Conservation (phyloP, 2,113 vertebrate species). For the Shinisaurus crocodilurus region DNA sequence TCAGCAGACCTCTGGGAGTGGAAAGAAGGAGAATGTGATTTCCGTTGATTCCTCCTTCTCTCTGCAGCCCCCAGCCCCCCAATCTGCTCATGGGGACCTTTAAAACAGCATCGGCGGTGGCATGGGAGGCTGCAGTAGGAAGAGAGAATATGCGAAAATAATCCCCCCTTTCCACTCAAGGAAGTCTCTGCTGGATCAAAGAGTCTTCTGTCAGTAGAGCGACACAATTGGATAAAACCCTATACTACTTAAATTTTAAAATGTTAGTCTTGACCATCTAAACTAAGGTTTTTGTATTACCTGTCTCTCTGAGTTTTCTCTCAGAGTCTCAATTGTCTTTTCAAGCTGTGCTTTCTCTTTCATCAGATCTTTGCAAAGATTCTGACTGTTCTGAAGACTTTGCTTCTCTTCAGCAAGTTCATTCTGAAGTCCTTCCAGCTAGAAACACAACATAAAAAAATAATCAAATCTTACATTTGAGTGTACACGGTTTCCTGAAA, state of each 20-base stretch:
- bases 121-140: no score
- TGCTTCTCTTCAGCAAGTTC: slow-evolving; percentile 89
- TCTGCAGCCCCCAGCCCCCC: no score
- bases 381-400: slow-evolving; percentile 87
- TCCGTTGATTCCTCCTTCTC: not conserved
- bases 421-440: slow-evolving; percentile 89
- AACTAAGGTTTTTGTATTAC: slow-evolving; percentile 69
- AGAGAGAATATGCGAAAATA: not conserved
- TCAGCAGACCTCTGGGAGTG: not conserved
- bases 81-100: no score
- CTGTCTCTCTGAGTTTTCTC: slow-evolving; percentile 96
- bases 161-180: not conserved
- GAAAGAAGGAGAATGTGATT: not conserved
- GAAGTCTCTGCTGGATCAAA: not conserved
- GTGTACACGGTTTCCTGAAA: not conserved
- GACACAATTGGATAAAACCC: not conserved
- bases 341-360: slow-evolving; percentile 96
- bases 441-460: slow-evolving; percentile 18
- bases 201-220: not conserved
- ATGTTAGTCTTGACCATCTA: not conserved
- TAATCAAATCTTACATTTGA: not conserved
- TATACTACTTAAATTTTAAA: not conserved
- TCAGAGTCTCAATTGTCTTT: slow-evolving; percentile 90
- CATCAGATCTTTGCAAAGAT: slow-evolving; percentile 91
- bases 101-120: no score